A percentile compares a stretch with the other conserved stretches of the same genome.
phyloP scores from a whole-genome alignment of 2,113 vertebrate species.

The Beaufortia kweichowensis region DNA sequence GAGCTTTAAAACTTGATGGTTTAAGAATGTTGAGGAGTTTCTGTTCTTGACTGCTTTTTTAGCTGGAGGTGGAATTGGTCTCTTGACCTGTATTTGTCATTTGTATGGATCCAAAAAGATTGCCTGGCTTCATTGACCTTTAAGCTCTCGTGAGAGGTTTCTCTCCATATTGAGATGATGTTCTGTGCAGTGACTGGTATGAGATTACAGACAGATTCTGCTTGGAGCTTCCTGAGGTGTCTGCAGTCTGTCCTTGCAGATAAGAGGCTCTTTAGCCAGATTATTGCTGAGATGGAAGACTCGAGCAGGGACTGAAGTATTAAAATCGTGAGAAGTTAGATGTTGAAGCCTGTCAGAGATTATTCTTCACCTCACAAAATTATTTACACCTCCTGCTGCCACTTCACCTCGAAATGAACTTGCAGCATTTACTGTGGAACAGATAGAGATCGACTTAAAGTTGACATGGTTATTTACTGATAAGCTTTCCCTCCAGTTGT shows the following conservation, averaged over 20 bases:
- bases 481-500: no score
- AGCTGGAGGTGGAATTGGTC: constrained; percentile 11
- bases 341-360: neutral
- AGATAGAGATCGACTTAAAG: no score
- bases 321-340: constrained; percentile 15
- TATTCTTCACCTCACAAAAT: neutral
- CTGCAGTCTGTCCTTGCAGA: constrained; percentile 32
- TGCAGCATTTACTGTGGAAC: no score
- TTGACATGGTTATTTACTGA: no score
- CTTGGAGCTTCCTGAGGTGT: neutral
- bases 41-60: constrained; percentile 13
- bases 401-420: no score
- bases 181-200: neutral
- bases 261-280: constrained; percentile 21
- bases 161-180: neutral
- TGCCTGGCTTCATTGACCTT: constrained; percentile 22
- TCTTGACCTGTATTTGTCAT: constrained; percentile 31
- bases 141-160: neutral
- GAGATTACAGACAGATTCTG: constrained; percentile 7
- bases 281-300: constrained; percentile 18
- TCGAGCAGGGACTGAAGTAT: constrained; percentile 5
- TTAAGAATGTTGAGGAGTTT: neutral
- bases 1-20: neutral
- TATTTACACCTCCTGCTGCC: neutral
- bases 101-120: constrained; percentile 18